These are phyloP conservation scores for Disparrhopalites patrizii DNA, from an alignment of 2,888 invertebrate genomes.

Conservation along the genomic window DNA sequence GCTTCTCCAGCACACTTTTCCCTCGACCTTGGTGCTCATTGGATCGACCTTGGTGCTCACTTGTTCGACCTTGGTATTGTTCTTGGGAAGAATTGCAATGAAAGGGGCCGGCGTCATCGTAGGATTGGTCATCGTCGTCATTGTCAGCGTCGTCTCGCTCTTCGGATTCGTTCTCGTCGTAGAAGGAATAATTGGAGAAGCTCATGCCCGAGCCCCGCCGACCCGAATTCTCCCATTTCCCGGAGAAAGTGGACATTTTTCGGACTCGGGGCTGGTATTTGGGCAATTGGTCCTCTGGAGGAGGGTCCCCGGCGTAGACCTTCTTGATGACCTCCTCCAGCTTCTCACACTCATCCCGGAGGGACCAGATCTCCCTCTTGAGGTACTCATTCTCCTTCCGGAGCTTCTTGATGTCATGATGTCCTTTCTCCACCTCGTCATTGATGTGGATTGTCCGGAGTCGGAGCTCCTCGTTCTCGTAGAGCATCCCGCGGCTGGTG, in stretches of 20 bases:
- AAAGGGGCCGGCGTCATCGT: conserved; percentile 4
- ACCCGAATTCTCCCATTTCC: neutral
- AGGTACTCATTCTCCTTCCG: conserved; percentile 83
- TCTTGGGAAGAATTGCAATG: neutral
- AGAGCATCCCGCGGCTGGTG: conserved; percentile 87
- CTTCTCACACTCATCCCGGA: conserved; percentile 83
- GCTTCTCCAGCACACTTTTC: neutral
- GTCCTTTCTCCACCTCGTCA: conserved; percentile 87
- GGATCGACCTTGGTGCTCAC: too few species aligned
- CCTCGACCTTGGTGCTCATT: too few species aligned
- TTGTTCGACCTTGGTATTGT: neutral
- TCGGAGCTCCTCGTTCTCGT: conserved; percentile 86
- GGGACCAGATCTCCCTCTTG: conserved; percentile 77
- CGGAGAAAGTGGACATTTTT: conserved; percentile 23
- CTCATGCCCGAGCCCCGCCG: conserved; percentile 5
- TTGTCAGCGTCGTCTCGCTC: conserved; percentile 1
- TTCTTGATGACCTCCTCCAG: conserved; percentile 68
- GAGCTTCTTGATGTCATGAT: conserved; percentile 82
- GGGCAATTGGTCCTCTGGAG: conserved; percentile 6
- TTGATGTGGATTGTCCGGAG: conserved; percentile 86
- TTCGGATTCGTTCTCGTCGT: conserved; percentile 13
- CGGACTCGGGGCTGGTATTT: conserved; percentile 16
- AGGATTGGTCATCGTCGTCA: neutral
- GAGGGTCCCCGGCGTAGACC: conserved; percentile 17
- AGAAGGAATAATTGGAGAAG: conserved; percentile 14